Percentiles rank a stretch among this genome's conserved stretches.
These are phyloP conservation scores for Vulpes ferrilata DNA, from an alignment of 2,113 vertebrate species.

Conservation along the genomic window DNA sequence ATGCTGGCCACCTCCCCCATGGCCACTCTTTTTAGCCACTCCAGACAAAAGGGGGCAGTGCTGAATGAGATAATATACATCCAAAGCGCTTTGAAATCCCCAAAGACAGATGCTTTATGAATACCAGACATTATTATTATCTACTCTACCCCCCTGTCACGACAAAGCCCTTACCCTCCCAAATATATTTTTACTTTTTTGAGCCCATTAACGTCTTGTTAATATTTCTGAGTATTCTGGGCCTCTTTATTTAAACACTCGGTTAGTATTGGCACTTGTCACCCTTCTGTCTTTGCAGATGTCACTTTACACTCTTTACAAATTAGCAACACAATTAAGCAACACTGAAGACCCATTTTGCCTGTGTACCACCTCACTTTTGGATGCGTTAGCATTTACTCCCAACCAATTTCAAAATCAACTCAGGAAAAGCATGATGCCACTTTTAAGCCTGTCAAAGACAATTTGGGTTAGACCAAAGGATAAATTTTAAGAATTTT, in stretches of 20 bases:
- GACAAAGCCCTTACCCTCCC: slow-evolving; percentile 44
- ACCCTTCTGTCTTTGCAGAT: slow-evolving; percentile 82
- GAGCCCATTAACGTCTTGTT: slow-evolving; percentile 76
- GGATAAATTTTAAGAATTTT: slow-evolving; percentile 32
- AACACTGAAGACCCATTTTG: slow-evolving; percentile 38
- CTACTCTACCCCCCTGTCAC: slow-evolving; percentile 26
- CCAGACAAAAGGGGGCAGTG: slow-evolving; percentile 74
- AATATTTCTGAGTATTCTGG: slow-evolving; percentile 75
- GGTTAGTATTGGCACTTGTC: slow-evolving; percentile 77
- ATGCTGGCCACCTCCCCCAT: slow-evolving; percentile 57
- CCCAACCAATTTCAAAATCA: not conserved
- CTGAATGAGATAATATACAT: slow-evolving; percentile 76
- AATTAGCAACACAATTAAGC: slow-evolving; percentile 70
- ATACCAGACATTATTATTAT: slow-evolving; percentile 78
- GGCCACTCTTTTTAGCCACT: slow-evolving; percentile 54
- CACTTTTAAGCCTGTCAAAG: not conserved
- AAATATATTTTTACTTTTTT: slow-evolving; percentile 73
- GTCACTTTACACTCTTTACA: slow-evolving; percentile 77
- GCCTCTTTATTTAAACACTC: slow-evolving; percentile 77
- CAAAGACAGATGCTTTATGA: slow-evolving; percentile 79
- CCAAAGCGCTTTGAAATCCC: slow-evolving; percentile 78
- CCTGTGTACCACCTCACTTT: not conserved
- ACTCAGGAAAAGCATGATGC: not conserved
- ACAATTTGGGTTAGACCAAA: not conserved
- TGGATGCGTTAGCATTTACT: slow-evolving; percentile 31